phyloP scores from a whole-genome alignment of 1,140 invertebrate genomes.

The Pseudoatta argentina region DNA sequence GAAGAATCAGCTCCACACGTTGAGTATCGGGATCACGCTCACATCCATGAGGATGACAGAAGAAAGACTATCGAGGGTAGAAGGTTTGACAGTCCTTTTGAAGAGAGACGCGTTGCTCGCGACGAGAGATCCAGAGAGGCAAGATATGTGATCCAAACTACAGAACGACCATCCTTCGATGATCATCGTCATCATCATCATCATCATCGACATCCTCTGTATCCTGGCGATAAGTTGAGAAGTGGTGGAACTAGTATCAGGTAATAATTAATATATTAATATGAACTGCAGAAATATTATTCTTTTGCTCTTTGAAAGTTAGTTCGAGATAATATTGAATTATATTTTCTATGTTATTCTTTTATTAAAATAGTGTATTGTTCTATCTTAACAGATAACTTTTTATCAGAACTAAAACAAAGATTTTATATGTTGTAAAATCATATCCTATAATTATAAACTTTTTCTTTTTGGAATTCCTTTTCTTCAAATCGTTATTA shows the following conservation, averaged over 20 bases:
- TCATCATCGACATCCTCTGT: conserved; percentile 82
- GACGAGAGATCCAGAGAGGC: conserved; percentile 79
- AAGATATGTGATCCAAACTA: conserved; percentile 76
- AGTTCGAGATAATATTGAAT: background rate
- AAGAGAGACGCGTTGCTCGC: conserved; percentile 79
- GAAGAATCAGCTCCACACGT: conserved; percentile 79
- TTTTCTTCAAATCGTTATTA: background rate
- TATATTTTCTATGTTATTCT: background rate
- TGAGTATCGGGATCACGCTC: conserved; percentile 80
- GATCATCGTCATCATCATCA: conserved; percentile 81
- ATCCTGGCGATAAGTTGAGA: conserved; percentile 79
- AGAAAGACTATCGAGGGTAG: conserved; percentile 80
- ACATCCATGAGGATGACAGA: conserved; percentile 82
- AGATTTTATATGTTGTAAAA: background rate
- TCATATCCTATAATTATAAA: background rate
- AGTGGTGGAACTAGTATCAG: conserved; percentile 66
- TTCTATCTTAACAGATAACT: background rate
- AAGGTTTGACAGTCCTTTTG: conserved; percentile 83
- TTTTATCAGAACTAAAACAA: background rate
- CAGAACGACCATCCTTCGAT: conserved; percentile 81
- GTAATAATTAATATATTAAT: conserved; percentile 33
- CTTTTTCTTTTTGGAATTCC: background rate
- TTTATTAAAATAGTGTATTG: background rate
- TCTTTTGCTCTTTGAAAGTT: background rate
- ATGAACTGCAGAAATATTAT: background rate